Conservation (phyloP, 2,797 vertebrate genomes). For the Harpagifer antarcticus region DNA sequence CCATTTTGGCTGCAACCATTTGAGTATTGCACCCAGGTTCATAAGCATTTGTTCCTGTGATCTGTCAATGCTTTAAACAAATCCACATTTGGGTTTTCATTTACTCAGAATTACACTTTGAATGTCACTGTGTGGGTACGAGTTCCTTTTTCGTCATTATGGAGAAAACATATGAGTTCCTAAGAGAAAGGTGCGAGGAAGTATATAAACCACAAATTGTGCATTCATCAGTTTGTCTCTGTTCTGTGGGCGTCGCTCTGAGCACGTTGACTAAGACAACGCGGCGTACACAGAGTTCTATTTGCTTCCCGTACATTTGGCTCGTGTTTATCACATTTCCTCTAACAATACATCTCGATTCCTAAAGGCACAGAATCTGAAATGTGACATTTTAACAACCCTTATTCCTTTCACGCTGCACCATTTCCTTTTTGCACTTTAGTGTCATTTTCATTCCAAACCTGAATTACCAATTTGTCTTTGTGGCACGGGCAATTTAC, state of each 20-base stretch:
- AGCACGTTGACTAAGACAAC: constrained; percentile 74
- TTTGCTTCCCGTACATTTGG: constrained; percentile 75
- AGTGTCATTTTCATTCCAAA: constrained; percentile 90
- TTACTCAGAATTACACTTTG: constrained; percentile 67
- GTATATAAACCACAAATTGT: constrained; percentile 73
- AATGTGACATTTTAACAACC: constrained; percentile 89
- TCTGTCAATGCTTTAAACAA: constrained; percentile 64
- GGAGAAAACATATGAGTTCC: constrained; percentile 60
- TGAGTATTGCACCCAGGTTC: constrained; percentile 22
- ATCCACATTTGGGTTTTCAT: constrained; percentile 73
- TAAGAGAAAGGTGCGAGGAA: constrained; percentile 70
- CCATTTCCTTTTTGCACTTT: constrained; percentile 87
- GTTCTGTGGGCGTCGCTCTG: constrained; percentile 74
- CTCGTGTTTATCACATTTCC: constrained; percentile 83
- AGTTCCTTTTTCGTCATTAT: constrained; percentile 59
- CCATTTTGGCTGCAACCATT: constrained; percentile 22
- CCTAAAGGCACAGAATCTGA: constrained; percentile 83
- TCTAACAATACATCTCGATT: constrained; percentile 85
- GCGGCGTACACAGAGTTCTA: constrained; percentile 67
- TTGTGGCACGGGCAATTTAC: constrained; percentile 96
- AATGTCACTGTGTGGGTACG: constrained; percentile 78
- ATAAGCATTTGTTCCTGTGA: constrained; percentile 55
- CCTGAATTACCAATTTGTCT: constrained; percentile 97
- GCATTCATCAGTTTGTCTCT: constrained; percentile 73
- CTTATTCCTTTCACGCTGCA: constrained; percentile 85